Conservation (phyloP, 2,113 vertebrate genomes). For the Leuciscus idus region DNA sequence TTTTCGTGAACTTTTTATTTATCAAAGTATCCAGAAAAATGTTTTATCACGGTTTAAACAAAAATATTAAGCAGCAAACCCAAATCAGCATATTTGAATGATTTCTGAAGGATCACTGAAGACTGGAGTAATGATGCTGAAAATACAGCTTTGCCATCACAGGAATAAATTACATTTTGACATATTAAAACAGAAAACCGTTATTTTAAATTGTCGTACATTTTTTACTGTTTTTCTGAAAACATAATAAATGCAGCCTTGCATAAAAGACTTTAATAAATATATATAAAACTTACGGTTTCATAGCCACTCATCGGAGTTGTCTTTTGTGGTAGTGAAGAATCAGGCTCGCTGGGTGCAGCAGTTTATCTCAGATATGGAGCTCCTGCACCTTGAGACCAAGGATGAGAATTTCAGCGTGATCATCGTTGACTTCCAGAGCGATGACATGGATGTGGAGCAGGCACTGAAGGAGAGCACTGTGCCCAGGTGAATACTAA, state of each 20-base stretch:
- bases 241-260: too few species aligned
- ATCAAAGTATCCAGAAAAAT: too few species aligned
- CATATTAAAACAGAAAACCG: too few species aligned
- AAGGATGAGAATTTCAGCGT: constrained; percentile 90
- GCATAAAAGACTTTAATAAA: too few species aligned
- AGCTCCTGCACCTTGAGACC: constrained; percentile 81
- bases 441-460: constrained; percentile 97
- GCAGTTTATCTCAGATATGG: constrained; percentile 96
- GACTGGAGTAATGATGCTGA: not conserved
- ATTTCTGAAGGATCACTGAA: not conserved
- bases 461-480: constrained; percentile 81
- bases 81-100: too few species aligned
- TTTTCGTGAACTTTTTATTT: too few species aligned
- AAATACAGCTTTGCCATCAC: not conserved
- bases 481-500: constrained; percentile 82
- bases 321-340: constrained; percentile 82
- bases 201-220: too few species aligned
- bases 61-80: not conserved
- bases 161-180: too few species aligned
- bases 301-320: not conserved
- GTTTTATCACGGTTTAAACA: not conserved
- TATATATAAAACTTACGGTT: too few species aligned
- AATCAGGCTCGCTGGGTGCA: constrained; percentile 98
- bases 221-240: too few species aligned
- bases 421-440: constrained; percentile 95